A percentile compares a stretch with the other conserved stretches of the same genome.
Evolutionary conservation across 2,797 vertebrate species (phyloP).

Genomic region (Ctenopoma multispine): DNA sequence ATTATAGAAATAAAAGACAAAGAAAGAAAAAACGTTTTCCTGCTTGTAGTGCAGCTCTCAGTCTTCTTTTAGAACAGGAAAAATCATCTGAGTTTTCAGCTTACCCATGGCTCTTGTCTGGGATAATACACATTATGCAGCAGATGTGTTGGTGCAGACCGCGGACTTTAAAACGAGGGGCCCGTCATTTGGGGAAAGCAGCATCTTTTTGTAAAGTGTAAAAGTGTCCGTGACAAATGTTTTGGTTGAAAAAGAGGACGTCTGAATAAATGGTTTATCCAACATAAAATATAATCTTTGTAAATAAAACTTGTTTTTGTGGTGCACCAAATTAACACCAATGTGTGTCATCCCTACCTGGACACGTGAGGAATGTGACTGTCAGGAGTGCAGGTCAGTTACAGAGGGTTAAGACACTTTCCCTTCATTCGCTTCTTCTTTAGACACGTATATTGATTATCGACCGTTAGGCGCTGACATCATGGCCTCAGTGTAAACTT

Average conservation of each 20-base stretch:
- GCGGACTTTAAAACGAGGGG: slow-evolving; percentile 27
- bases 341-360: neutral
- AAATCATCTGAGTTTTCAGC: slow-evolving; percentile 8
- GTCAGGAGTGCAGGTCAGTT: slow-evolving; percentile 40
- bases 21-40: slow-evolving; percentile 7
- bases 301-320: neutral
- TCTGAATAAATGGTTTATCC: slow-evolving; percentile 1
- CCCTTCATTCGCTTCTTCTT: neutral
- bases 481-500: slow-evolving; percentile 1
- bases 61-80: slow-evolving; percentile 9
- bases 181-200: slow-evolving; percentile 32
- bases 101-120: slow-evolving; percentile 33
- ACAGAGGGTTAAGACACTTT: neutral
- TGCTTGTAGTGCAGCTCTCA: neutral
- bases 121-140: slow-evolving; percentile 33
- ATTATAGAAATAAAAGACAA: slow-evolving; percentile 53
- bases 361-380: slow-evolving; percentile 10
- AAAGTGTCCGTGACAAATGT: neutral
- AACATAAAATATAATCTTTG: neutral
- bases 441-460: neutral
- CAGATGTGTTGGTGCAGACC: slow-evolving; percentile 27
- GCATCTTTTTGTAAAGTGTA: slow-evolving; percentile 22
- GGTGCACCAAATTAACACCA: neutral
- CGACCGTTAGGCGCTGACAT: neutral
- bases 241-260: neutral